Evolutionary conservation across 2,113 vertebrate species (phyloP).

Genomic region (Empidonax alnorum): DNA sequence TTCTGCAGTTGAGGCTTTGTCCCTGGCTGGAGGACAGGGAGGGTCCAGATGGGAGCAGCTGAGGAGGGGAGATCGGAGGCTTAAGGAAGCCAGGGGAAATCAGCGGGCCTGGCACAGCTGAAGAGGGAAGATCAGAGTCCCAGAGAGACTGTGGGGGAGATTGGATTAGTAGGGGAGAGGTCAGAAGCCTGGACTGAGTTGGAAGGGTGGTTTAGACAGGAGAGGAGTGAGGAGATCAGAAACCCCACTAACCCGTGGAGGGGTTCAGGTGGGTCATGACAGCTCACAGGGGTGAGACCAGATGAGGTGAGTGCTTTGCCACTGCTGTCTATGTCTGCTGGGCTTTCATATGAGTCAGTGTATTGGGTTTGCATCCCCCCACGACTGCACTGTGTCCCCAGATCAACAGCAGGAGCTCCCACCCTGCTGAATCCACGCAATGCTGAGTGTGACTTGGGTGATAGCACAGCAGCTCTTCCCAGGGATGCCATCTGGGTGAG

Average conservation of each 20-base stretch:
- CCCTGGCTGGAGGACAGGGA: not conserved
- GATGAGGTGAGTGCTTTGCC: accelerated
- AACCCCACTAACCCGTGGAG: not conserved
- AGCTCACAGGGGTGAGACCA: not conserved
- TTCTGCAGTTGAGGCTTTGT: not conserved
- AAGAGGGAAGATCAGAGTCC: conserved; percentile 7
- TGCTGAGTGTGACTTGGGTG: not conserved
- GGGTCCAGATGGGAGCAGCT: not conserved
- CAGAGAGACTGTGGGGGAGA: not conserved
- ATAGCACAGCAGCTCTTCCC: not conserved
- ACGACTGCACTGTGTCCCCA: accelerated
- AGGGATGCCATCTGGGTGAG: not conserved
- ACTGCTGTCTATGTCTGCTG: accelerated
- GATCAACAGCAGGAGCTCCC: not conserved
- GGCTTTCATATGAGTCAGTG: accelerated
- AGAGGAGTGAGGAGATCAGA: not conserved
- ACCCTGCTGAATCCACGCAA: accelerated
- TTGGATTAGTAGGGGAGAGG: not conserved
- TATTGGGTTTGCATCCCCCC: not conserved
- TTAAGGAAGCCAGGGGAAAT: conserved; percentile 7
- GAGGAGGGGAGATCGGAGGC: not conserved
- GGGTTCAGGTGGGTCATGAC: not conserved
- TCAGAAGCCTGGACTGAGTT: not conserved
- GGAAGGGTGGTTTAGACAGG: not conserved
- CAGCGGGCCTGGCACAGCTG: not conserved